phyloP scores from a whole-genome alignment of 2,797 vertebrate genomes.

The Mormyrus proboscirostris region DNA sequence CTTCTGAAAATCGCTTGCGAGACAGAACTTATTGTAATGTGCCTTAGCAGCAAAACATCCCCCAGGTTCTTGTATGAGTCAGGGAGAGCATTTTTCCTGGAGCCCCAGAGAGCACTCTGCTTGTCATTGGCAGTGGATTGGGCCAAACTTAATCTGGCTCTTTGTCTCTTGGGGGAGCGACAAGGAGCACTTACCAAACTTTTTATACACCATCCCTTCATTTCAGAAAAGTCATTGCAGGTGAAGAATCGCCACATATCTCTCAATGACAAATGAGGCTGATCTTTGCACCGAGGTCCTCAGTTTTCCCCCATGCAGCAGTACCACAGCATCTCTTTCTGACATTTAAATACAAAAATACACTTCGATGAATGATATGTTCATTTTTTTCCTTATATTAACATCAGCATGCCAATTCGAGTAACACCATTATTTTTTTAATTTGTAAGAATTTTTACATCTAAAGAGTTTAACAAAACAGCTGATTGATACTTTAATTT shows the following conservation, averaged over 20 bases:
- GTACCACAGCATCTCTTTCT: not conserved
- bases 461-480: not conserved
- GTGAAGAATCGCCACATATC: not conserved
- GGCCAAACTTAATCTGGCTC: not conserved
- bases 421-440: not conserved
- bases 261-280: not conserved
- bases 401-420: not conserved
- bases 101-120: not conserved
- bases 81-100: not conserved
- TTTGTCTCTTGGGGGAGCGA: not conserved
- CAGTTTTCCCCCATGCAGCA: not conserved
- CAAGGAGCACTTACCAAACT: not conserved
- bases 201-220: not conserved
- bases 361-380: not conserved
- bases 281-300: not conserved
- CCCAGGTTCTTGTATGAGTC: not conserved
- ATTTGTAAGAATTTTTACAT: not conserved
- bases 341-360: not conserved
- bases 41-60: not conserved
- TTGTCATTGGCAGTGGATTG: not conserved
- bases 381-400: not conserved
- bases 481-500: not conserved
- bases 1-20: not conserved
- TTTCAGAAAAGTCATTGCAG: conserved; percentile 4
- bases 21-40: not conserved